Conservation (phyloP, 2,888 invertebrate species). For the Automeris io region DNA sequence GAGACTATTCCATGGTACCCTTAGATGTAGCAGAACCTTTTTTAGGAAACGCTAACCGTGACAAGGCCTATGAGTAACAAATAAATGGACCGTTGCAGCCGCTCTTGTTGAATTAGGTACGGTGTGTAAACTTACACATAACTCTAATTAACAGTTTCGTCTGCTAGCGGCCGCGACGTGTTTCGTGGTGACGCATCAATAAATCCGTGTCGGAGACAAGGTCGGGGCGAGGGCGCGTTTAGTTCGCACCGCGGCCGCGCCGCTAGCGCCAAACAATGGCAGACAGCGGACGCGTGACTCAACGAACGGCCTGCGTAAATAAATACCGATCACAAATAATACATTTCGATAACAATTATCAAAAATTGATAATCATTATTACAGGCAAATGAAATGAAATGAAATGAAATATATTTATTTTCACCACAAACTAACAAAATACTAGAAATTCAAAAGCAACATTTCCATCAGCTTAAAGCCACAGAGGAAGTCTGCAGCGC, state of each 20-base stretch:
- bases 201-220: conserved; percentile 72
- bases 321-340: too few species aligned
- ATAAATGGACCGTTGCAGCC: conserved; percentile 22
- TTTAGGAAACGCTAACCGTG: too few species aligned
- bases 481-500: too few species aligned
- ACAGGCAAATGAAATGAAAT: too few species aligned
- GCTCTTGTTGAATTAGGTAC: conserved; percentile 31
- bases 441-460: too few species aligned
- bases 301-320: conserved; percentile 26
- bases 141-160: conserved; percentile 21
- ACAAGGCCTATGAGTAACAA: conserved; percentile 22
- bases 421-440: too few species aligned
- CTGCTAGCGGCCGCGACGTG: conserved; percentile 24
- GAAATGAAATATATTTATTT: too few species aligned
- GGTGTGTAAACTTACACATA: conserved; percentile 29
- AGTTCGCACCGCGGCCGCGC: conserved; percentile 38
- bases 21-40: too few species aligned
- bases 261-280: conserved; percentile 44
- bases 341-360: too few species aligned
- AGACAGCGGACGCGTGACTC: conserved; percentile 57
- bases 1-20: too few species aligned
- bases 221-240: conserved; percentile 68
- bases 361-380: too few species aligned
- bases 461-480: too few species aligned
- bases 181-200: conserved; percentile 64